Percentiles rank a stretch among this genome's conserved stretches.
phyloP scores from a whole-genome alignment of 2,797 vertebrate genomes.

The Sebastes iracundus region DNA sequence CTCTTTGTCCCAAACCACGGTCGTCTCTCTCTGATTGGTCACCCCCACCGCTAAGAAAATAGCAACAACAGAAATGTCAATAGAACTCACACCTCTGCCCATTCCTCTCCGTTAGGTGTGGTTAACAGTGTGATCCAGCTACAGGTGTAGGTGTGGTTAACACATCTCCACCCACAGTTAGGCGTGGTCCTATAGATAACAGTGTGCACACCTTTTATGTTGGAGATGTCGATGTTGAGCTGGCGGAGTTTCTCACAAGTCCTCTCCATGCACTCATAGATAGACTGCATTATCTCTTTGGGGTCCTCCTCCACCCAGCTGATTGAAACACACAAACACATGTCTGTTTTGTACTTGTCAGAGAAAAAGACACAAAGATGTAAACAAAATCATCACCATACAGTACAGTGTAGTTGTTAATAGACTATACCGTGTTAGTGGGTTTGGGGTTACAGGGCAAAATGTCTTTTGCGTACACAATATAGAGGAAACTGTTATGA shows the following conservation, averaged over 20 bases:
- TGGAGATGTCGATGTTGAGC: conserved; percentile 88
- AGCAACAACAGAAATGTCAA: neutral
- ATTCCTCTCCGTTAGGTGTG: neutral
- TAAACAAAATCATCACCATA: neutral
- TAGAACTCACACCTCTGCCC: neutral
- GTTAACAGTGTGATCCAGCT: neutral
- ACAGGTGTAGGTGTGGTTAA: neutral
- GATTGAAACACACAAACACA: neutral
- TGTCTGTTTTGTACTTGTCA: neutral
- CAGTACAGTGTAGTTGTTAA: neutral
- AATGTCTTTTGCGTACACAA: too few species aligned
- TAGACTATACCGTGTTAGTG: neutral
- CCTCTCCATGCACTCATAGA: conserved; percentile 93
- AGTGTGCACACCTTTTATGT: conserved; percentile 88
- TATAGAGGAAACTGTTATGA: neutral
- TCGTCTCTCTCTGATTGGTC: conserved; percentile 96
- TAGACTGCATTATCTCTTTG: conserved; percentile 91
- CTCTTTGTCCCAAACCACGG: conserved; percentile 92
- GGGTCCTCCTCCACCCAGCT: conserved; percentile 99
- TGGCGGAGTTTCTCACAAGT: conserved; percentile 92
- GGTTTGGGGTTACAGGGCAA: neutral
- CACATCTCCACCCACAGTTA: neutral
- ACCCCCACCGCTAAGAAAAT: conserved; percentile 88
- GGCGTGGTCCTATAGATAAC: neutral
- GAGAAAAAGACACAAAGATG: neutral